Evolutionary conservation across 2,113 vertebrate genomes (phyloP).

Genomic region (Glaucidium brasilianum): DNA sequence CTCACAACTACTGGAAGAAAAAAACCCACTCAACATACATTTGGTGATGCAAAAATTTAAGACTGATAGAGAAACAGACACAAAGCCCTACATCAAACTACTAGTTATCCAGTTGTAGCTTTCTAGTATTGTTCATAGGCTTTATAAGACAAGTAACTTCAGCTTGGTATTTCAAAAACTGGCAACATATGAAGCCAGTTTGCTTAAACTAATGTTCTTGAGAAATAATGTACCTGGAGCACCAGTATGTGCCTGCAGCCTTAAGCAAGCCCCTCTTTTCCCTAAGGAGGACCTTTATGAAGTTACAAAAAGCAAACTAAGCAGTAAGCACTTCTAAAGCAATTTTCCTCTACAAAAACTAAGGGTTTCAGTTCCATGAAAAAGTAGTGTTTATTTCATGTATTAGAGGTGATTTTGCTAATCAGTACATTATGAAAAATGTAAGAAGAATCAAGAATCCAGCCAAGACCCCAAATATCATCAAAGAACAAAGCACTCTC

Average conservation of each 20-base stretch:
- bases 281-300: background rate
- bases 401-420: background rate
- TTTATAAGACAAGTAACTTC: background rate
- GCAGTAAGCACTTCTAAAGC: background rate
- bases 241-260: background rate
- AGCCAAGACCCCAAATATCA: background rate
- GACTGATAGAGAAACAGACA: background rate
- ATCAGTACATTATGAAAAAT: background rate
- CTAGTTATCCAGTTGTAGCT: background rate
- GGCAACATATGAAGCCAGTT: background rate
- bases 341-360: background rate
- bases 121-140: background rate
- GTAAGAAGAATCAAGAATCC: too few relatives aligned
- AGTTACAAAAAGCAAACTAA: background rate
- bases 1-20: background rate
- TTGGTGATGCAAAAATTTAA: background rate
- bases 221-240: background rate
- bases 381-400: background rate
- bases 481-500: background rate
- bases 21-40: background rate
- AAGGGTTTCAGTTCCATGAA: background rate
- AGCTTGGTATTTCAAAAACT: background rate
- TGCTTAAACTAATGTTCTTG: background rate
- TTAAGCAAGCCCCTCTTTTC: background rate
- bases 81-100: background rate